Percentiles rank a stretch among this genome's conserved stretches.
Evolutionary conservation across 30 jellyfish, hydroid and myxozoan genomes (phyloP).

Genomic region (Aurelia sp.): DNA sequence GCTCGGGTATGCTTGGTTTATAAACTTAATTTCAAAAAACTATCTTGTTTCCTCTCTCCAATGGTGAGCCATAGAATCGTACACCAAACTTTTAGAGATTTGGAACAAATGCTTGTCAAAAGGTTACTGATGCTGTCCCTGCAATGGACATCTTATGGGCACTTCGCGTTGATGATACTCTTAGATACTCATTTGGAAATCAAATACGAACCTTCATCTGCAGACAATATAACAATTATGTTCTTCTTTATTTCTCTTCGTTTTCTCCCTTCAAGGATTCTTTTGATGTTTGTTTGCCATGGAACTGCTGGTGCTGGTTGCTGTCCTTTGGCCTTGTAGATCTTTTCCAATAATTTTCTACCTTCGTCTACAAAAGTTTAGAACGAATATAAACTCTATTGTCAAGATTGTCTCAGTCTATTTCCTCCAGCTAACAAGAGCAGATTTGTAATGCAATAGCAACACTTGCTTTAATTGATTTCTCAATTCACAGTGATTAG

Average conservation of each 20-base stretch:
- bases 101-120: too few species aligned
- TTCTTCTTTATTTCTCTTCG: constrained; percentile 51
- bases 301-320: constrained; percentile 75
- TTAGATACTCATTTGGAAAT: neutral
- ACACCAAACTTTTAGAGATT: too few species aligned
- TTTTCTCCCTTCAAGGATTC: constrained; percentile 59
- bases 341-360: constrained; percentile 69
- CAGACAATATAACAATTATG: constrained; percentile 16
- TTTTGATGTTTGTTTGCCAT: constrained; percentile 81
- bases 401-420: neutral
- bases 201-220: constrained; percentile 22
- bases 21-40: too few species aligned
- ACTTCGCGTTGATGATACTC: too few species aligned
- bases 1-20: too few species aligned
- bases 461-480: too few species aligned
- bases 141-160: too few species aligned
- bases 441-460: too few species aligned
- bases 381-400: neutral
- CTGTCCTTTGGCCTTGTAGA: constrained; percentile 73
- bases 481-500: too few species aligned
- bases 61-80: too few species aligned
- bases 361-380: constrained; percentile 71
- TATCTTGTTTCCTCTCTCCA: too few species aligned
- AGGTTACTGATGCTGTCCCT: too few species aligned
- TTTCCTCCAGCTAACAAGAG: neutral